These are phyloP conservation scores for Elaeidobius kamerunicus DNA, from an alignment of 2,888 invertebrate genomes.

Conservation along the genomic window DNA sequence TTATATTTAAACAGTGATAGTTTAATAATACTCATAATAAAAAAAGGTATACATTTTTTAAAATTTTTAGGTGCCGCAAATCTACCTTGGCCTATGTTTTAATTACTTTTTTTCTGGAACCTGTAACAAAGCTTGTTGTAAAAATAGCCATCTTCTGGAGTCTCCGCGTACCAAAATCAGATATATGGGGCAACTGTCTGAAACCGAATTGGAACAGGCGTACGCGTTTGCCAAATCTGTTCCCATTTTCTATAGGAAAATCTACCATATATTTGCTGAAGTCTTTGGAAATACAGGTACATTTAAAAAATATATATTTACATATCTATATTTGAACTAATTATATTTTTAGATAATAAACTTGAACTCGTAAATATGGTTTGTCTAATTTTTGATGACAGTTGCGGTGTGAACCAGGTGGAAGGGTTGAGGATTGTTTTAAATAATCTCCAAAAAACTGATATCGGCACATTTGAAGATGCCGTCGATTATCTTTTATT, in stretches of 20 bases:
- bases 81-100: slow-evolving; percentile 19
- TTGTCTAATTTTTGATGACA: slow-evolving; percentile 6
- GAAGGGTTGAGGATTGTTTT: slow-evolving; percentile 22
- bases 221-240: slow-evolving; percentile 7
- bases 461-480: slow-evolving; percentile 30
- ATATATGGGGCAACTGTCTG: not conserved
- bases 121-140: not conserved
- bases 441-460: slow-evolving; percentile 23
- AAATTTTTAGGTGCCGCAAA: slow-evolving; percentile 22
- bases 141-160: not conserved
- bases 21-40: too few relatives aligned
- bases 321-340: not conserved
- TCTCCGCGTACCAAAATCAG: not conserved
- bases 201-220: slow-evolving; percentile 3
- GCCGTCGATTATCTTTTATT: slow-evolving; percentile 29
- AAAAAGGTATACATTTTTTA: too few relatives aligned
- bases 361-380: slow-evolving; percentile 9
- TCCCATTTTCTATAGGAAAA: slow-evolving; percentile 1
- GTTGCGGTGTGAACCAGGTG: slow-evolving; percentile 3
- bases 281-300: slow-evolving; percentile 9
- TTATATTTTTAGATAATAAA: slow-evolving; percentile 8
- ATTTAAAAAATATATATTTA: not conserved
- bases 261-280: slow-evolving; percentile 9
- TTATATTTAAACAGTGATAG: too few relatives aligned
- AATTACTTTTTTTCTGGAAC: not conserved